Evolutionary conservation across 2,113 vertebrate species (phyloP), one percentile per base, ranked within the genome.

Genomic region (Excalfactoria chinensis): DNA sequence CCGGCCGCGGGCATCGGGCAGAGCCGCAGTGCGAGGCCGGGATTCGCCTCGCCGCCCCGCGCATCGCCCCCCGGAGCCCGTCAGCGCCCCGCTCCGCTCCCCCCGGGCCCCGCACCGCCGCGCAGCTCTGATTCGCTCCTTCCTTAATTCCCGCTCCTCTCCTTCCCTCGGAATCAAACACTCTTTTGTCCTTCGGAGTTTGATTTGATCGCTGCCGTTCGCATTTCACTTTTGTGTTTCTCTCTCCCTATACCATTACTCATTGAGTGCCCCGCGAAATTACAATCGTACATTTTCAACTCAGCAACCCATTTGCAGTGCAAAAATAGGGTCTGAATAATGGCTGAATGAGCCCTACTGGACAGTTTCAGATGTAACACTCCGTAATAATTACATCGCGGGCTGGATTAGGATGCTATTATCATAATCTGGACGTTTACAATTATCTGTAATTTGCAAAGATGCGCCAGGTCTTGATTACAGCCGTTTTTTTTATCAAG

Each of bases 381-480:
- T 99, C 98, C 98, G 99, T 98, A 99, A 99, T 99, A 99, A 99
- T 99, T 99, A 99, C 98, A 99, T 99, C 98, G 98, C 98, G 98
- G 98, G 98, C 98, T 99, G 99, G 99, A 99, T 99, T 99, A 99
- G 98, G 99, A 98, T 98, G 97, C 99, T 99, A 99, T 99, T 99
- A 99, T 99, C 99, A 99, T 99, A 99, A 99, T 99, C 99, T 99
- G 99, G 99, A 99, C 99, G 99, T 99, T 99, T 98, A 99, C 99
- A 99, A 99, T 99, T 99, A 99, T 99, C 98, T 99, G 99, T 99
- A 99, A 99, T 99, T 99, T 99, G 98, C 99, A 99, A 99, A 99
- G 99, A 99, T 99, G 99, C 99, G 98, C 99, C 98, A 98, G 99
- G 98, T 99, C 99, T 99, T 99, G 99, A 99, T 99, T 99, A 99